A percentile compares a stretch with the other conserved stretches of the same genome.
Evolutionary conservation across 2,888 invertebrate genomes (phyloP).

Genomic region (Craniophora ligustri): DNA sequence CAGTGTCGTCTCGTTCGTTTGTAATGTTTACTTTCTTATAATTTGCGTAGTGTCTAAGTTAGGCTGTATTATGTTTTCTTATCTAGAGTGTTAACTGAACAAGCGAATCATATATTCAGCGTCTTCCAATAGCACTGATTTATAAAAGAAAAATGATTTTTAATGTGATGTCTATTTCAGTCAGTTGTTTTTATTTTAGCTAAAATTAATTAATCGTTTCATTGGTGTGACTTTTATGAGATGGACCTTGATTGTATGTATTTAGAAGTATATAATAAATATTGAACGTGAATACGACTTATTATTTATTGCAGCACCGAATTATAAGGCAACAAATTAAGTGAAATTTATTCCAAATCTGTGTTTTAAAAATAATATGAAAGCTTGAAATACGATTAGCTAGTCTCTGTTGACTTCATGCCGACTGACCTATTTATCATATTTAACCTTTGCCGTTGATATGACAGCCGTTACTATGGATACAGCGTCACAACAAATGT

Average conservation of each 20-base stretch:
- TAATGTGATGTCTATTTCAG: conserved; percentile 79
- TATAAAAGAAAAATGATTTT: conserved; percentile 52
- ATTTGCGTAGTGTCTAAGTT: conserved; percentile 59
- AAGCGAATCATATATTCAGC: conserved; percentile 65
- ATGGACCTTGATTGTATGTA: conserved; percentile 83
- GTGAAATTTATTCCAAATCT: too few species aligned
- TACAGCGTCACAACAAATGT: conserved; percentile 83
- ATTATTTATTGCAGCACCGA: conserved; percentile 47
- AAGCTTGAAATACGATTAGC: too few species aligned
- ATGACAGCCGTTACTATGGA: conserved; percentile 67
- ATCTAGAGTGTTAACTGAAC: conserved; percentile 60
- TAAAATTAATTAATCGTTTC: conserved; percentile 70
- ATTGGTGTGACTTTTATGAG: conserved; percentile 81
- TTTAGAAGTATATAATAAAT: conserved; percentile 85
- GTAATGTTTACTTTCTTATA: conserved; percentile 44
- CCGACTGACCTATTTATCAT: too few species aligned
- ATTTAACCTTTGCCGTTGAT: conserved; percentile 15
- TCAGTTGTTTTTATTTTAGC: conserved; percentile 77
- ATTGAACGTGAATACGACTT: conserved; percentile 70
- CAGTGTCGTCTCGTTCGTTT: conserved; percentile 46
- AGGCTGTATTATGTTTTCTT: conserved; percentile 56
- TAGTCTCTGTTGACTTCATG: too few species aligned
- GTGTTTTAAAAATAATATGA: too few species aligned
- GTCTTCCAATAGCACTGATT: conserved; percentile 85
- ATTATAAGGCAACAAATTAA: too few species aligned